A percentile compares a stretch with the other conserved stretches of the same genome.
These are phyloP conservation scores for Entelurus aequoreus DNA, from an alignment of 2,113 vertebrate species.

Conservation along the genomic window DNA sequence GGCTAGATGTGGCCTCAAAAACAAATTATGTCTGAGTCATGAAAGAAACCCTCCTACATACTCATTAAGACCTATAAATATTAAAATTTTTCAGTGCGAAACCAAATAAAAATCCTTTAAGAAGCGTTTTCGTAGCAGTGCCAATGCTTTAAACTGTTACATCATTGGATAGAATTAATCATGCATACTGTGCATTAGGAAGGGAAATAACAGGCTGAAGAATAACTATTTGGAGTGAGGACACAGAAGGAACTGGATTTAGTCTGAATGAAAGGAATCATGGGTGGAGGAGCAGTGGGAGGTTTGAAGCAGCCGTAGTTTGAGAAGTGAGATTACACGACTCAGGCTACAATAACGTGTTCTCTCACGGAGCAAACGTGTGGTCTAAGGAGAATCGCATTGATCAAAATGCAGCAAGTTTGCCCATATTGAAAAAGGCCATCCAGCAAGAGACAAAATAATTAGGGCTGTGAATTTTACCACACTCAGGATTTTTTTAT, in stretches of 20 bases:
- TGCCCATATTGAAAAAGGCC: slow-evolving; percentile 1
- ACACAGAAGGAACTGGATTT: slow-evolving; percentile 65
- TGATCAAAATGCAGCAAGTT: slow-evolving; percentile 7
- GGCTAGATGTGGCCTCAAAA: not conserved
- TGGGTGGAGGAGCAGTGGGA: slow-evolving; percentile 17
- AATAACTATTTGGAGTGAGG: slow-evolving; percentile 50
- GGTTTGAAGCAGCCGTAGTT: slow-evolving; percentile 21
- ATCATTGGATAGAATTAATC: no score
- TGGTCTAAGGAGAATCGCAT: no score
- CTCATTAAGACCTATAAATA: no score
- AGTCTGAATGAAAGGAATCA: slow-evolving; percentile 36
- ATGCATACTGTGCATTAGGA: no score
- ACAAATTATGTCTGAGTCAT: not conserved
- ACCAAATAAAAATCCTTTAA: no score
- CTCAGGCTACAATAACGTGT: slow-evolving; percentile 43
- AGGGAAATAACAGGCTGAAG: slow-evolving; percentile 14
- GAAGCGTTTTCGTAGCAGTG: no score
- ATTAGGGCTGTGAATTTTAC: no score
- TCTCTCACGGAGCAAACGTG: not conserved
- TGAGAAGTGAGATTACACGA: slow-evolving; percentile 56
- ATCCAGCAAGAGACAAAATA: no score
- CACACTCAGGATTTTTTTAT: no score
- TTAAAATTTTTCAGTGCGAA: no score
- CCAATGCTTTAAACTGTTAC: no score
- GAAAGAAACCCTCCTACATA: not conserved